Percentiles rank a stretch among this genome's conserved stretches.
phyloP scores from a whole-genome alignment of 2,113 vertebrate genomes.

The Eidolon helvum region DNA sequence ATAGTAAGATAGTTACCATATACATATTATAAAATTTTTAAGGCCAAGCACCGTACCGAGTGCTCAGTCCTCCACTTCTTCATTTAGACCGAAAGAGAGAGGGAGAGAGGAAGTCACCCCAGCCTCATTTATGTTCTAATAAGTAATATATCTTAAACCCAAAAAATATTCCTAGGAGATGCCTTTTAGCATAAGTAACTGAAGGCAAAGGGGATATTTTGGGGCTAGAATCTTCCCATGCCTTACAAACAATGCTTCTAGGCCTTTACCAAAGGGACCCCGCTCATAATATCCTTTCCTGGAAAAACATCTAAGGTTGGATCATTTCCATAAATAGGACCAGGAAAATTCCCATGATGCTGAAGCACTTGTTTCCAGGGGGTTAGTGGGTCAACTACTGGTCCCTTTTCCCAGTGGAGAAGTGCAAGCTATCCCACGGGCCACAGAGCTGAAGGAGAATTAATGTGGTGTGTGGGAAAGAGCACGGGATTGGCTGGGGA shows the following conservation, averaged over 20 bases:
- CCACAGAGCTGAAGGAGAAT: conserved; percentile 6
- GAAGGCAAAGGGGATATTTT: conserved; percentile 44
- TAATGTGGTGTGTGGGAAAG: conserved; percentile 65
- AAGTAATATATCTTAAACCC: not conserved
- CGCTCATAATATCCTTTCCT: conserved; percentile 60
- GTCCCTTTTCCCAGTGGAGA: conserved; percentile 70
- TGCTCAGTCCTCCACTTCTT: not conserved
- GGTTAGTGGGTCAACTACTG: conserved; percentile 59
- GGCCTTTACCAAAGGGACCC: conserved; percentile 48
- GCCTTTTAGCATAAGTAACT: conserved; percentile 1
- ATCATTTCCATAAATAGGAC: conserved; percentile 69
- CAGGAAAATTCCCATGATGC: conserved; percentile 74
- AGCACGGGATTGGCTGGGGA: not conserved
- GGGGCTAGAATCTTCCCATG: conserved; percentile 58
- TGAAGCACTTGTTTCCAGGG: conserved; percentile 57
- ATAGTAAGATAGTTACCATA: not conserved
- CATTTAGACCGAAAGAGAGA: not conserved
- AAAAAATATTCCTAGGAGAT: not conserved
- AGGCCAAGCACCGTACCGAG: not conserved
- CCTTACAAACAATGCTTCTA: conserved; percentile 45
- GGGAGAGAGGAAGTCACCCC: not conserved
- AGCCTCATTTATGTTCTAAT: not conserved
- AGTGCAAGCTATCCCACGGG: conserved; percentile 61
- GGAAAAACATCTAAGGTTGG: conserved; percentile 62
- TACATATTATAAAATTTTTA: not conserved